Percentiles rank a stretch among this genome's conserved stretches.
phyloP scores from a whole-genome alignment of 2,888 invertebrate species.

The Leptogaster cylindrica region DNA sequence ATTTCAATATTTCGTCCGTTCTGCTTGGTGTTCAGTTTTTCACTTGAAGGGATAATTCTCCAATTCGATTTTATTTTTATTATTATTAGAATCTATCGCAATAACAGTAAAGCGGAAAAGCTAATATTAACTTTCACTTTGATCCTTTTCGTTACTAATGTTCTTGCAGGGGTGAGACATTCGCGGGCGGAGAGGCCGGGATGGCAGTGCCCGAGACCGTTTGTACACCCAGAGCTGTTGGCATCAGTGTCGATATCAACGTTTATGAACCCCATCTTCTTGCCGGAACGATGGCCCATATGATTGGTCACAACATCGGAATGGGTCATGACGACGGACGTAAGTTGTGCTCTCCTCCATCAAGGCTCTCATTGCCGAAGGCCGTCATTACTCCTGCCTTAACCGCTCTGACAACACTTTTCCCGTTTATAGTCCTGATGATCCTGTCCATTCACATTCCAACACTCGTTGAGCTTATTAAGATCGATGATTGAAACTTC shows the following conservation, averaged over 20 bases:
- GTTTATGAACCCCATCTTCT: constrained; percentile 92
- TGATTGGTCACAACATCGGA: constrained; percentile 98
- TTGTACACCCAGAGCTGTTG: constrained; percentile 91
- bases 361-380: no score
- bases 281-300: constrained; percentile 97
- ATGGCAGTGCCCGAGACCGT: constrained; percentile 93
- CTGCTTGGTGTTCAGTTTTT: constrained; percentile 43
- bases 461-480: no score
- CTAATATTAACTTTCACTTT: constrained; percentile 43
- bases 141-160: constrained; percentile 12
- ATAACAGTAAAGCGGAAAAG: constrained; percentile 35
- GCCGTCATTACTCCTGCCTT: no score
- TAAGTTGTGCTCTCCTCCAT: constrained; percentile 59
- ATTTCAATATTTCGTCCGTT: constrained; percentile 22
- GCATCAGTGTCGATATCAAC: constrained; percentile 92
- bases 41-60: constrained; percentile 49
- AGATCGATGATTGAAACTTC: no score
- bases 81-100: constrained; percentile 47
- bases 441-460: no score
- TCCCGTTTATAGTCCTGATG: no score
- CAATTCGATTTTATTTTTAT: constrained; percentile 46
- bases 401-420: no score
- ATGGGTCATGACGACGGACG: constrained; percentile 94
- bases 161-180: constrained; percentile 75
- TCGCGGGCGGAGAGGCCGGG: constrained; percentile 89